These are phyloP conservation scores for Streptopelia turtur DNA, from an alignment of 2,797 vertebrate species.

Conservation along the genomic window DNA sequence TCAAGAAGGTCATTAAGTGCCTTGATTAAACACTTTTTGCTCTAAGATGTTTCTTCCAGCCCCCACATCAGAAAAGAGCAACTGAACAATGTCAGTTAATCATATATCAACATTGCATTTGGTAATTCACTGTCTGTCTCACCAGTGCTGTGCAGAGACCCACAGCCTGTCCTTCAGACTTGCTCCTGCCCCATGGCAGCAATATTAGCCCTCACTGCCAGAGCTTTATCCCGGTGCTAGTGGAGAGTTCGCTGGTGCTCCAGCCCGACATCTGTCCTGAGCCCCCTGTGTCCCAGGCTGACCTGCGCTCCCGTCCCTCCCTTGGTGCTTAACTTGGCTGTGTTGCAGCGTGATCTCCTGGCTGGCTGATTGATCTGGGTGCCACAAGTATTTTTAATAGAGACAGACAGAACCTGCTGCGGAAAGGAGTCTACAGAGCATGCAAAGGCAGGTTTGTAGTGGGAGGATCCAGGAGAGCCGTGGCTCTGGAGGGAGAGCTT, in stretches of 20 bases:
- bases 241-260: not conserved
- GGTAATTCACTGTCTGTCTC: not conserved
- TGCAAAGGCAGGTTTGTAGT: not conserved
- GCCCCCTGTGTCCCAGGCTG: not conserved
- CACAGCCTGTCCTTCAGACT: not conserved
- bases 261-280: not conserved
- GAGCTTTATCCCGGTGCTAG: not conserved
- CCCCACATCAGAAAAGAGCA: not conserved
- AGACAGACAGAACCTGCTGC: not conserved
- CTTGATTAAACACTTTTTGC: not conserved
- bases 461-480: not conserved
- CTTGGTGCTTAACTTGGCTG: not conserved
- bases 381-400: not conserved
- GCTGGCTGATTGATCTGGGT: not conserved
- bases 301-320: not conserved
- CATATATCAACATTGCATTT: not conserved
- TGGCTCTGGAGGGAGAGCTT: not conserved
- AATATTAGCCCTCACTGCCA: not conserved
- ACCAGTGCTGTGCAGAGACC: not conserved
- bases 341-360: not conserved
- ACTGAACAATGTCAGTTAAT: not conserved
- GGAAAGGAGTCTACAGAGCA: fast-evolving
- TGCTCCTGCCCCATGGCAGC: not conserved
- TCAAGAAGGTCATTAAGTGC: not conserved
- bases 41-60: not conserved